A percentile compares a stretch with the other conserved stretches of the same genome.
Evolutionary conservation across 2,797 vertebrate genomes (phyloP).

Genomic region (Crocidura indochinensis): DNA sequence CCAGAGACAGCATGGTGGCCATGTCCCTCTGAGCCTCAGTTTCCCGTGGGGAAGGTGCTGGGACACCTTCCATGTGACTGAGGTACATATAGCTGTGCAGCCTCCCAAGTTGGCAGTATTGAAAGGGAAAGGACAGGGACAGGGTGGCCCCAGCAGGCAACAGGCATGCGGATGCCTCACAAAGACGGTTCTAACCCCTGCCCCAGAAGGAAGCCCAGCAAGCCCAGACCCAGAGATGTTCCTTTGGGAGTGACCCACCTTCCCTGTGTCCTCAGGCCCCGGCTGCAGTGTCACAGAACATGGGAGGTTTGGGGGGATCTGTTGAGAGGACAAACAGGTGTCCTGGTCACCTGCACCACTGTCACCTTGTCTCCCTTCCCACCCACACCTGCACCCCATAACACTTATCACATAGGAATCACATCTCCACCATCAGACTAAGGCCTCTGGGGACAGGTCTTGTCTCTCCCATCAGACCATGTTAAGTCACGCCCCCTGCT

Average conservation of each 20-base stretch:
- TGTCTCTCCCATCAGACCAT: background rate
- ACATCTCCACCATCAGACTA: background rate
- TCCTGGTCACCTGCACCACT: background rate
- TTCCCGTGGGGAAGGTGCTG: background rate
- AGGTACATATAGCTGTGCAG: no score
- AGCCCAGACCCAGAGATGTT: background rate
- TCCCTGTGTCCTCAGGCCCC: constrained; percentile 97
- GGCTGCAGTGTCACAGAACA: constrained; percentile 98
- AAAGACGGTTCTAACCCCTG: background rate
- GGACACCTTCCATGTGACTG: no score
- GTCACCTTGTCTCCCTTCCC: background rate
- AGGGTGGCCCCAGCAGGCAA: background rate
- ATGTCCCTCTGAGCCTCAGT: background rate
- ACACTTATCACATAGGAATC: no score
- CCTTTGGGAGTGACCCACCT: constrained; percentile 89
- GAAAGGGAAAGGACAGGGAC: background rate
- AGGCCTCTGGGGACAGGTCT: background rate
- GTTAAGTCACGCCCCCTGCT: no score
- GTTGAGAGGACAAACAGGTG: constrained; percentile 53
- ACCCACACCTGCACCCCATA: background rate
- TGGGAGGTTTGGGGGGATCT: constrained; percentile 98
- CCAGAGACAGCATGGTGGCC: no score
- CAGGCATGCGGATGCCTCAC: background rate
- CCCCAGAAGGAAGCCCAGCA: background rate
- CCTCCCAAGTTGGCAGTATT: no score